Evolutionary conservation across 2,113 vertebrate genomes (phyloP).

Genomic region (Macrotis lagotis): DNA sequence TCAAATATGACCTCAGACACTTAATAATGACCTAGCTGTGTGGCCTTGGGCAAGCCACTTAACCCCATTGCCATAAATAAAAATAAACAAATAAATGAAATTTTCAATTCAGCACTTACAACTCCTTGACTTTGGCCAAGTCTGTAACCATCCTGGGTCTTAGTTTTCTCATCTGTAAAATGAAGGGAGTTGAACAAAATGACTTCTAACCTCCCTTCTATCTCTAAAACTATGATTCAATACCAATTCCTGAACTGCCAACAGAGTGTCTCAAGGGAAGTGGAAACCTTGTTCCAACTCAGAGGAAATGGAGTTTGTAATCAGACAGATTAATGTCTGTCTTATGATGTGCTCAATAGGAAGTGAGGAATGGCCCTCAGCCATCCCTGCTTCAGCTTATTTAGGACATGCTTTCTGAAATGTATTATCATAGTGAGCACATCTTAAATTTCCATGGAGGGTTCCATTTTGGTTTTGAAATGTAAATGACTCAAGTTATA

Average conservation of each 20-base stretch:
- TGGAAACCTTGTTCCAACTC: neutral
- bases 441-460: neutral
- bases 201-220: neutral
- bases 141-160: neutral
- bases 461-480: neutral
- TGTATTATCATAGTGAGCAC: neutral
- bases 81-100: no score
- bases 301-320: neutral
- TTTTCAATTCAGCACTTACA: neutral
- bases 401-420: neutral
- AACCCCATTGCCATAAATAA: no score
- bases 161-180: neutral
- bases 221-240: neutral
- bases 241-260: neutral
- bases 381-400: neutral
- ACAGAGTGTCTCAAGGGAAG: neutral
- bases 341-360: neutral
- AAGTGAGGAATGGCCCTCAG: neutral
- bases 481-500: neutral
- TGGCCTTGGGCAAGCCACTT: no score
- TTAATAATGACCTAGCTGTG: no score
- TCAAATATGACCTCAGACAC: no score
- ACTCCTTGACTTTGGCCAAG: neutral
- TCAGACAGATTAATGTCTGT: neutral
- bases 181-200: neutral